Percentiles rank a stretch among this genome's conserved stretches.
These are phyloP conservation scores for Motacilla alba DNA, from an alignment of 2,113 vertebrate species.

Conservation along the genomic window DNA sequence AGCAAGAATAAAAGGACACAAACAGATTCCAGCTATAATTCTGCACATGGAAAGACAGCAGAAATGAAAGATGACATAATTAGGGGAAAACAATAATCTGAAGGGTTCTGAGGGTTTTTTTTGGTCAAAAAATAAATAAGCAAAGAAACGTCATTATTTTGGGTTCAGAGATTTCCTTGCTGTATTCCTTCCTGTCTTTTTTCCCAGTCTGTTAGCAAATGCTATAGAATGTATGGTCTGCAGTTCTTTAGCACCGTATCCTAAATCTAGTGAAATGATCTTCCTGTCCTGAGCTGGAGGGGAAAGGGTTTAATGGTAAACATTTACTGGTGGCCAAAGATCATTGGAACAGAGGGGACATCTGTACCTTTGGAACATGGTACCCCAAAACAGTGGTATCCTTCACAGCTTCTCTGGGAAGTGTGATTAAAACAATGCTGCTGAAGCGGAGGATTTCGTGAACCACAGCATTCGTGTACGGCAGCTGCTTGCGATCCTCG, in stretches of 20 bases:
- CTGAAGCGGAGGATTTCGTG: slow-evolving; percentile 38
- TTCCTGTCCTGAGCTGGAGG: neutral
- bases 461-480: slow-evolving; percentile 7
- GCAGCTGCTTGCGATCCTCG: neutral
- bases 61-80: neutral
- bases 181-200: neutral
- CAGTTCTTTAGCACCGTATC: neutral
- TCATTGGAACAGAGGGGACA: neutral
- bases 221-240: neutral
- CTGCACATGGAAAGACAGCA: neutral
- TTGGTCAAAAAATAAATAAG: neutral
- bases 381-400: slow-evolving; percentile 7
- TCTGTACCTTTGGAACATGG: slow-evolving; percentile 45
- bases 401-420: slow-evolving; percentile 16
- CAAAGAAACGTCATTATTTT: neutral
- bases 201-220: neutral
- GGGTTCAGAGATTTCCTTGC: neutral
- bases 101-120: fast-evolving
- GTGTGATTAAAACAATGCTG: neutral
- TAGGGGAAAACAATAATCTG: neutral
- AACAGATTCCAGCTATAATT: neutral
- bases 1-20: neutral
- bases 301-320: neutral
- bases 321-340: neutral
- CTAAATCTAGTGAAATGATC: neutral